These are phyloP conservation scores for Takifugu ocellatus DNA, from an alignment of 2,797 vertebrate species.

Conservation along the genomic window DNA sequence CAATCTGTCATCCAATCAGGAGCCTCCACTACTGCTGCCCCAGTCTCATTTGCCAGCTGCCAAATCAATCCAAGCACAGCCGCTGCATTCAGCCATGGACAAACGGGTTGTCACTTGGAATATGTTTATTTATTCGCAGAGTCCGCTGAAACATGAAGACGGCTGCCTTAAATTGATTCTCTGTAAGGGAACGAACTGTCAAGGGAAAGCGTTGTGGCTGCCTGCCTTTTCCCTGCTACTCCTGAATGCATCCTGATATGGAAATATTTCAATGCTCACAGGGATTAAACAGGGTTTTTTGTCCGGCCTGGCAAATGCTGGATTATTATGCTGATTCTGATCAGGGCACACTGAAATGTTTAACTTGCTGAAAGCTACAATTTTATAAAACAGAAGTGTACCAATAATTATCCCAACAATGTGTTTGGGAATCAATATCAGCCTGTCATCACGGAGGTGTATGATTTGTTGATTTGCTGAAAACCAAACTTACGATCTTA, in stretches of 20 bases:
- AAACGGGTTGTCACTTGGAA: constrained; percentile 71
- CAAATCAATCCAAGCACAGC: constrained; percentile 61
- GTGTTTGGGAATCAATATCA: too few species aligned
- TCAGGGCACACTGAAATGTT: background rate
- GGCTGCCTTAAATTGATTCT: constrained; percentile 64
- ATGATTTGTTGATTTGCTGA: too few species aligned
- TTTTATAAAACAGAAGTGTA: too few species aligned
- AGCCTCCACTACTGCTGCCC: constrained; percentile 32
- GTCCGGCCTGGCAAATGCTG: background rate
- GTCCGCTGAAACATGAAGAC: constrained; percentile 52
- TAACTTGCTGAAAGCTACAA: too few species aligned
- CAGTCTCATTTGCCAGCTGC: constrained; percentile 62
- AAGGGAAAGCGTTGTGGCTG: constrained; percentile 9
- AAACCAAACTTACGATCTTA: too few species aligned
- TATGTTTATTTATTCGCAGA: constrained; percentile 73
- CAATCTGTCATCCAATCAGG: constrained; percentile 67
- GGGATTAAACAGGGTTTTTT: too few species aligned
- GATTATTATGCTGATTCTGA: background rate
- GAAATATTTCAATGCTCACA: background rate
- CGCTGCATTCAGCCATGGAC: constrained; percentile 40
- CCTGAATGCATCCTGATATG: constrained; percentile 4
- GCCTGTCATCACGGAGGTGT: too few species aligned
- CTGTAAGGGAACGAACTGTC: constrained; percentile 29
- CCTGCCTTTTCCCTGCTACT: constrained; percentile 9
- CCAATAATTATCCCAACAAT: too few species aligned